Base-by-base conservation (phyloP, 53 echinoderm and acorn worm genomes). In the Patiria pectinifera region DNA sequence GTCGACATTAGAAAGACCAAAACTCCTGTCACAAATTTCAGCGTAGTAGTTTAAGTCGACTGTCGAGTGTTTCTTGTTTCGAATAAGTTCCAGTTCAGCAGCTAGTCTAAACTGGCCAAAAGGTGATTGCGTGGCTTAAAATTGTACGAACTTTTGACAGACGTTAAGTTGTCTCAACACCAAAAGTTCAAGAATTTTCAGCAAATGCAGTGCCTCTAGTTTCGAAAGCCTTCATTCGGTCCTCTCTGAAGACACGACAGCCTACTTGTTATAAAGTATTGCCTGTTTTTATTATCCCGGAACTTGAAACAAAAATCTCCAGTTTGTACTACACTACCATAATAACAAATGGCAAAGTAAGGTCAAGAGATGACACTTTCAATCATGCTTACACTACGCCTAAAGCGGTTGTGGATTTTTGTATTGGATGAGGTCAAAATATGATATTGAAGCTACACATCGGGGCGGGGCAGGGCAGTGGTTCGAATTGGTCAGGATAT, bases 361-460 rank as follows among this genome's bases (percentile, higher is more conserved):
- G 74, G 74, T 74, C 74, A 74, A 23, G 74, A 74, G 23, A 74
- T 74, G 74, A 22, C 74, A 23, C 14, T 70, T 74, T 74, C 74
- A 74, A 74, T 74, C 22, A 70, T 16, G 0, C 15, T 16, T 23
- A 74, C 24, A 6, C 24, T 23, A 5, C 19, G 70, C 74, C 74
- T 74, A 3, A 6, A 10, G 74, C 24, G 24, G 24, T 74, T n/a
- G 24, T 10, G 74, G 74, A 23, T 74, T 74, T 74, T 21, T 16
- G 15, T n/a, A 22, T 18, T 9, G 22, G 13, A 74, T 21, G 24
- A 22, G 66, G 66, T 66, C 66, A 18, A 23, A 74, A 23, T 23
- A 74, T 74, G 70, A 21, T 0, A 18, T 66, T 3, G 15, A 16
- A 14, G 8, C 53, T 53, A 53, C 5, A 53, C 8, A 53, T 8